Percentiles rank a stretch among this genome's conserved stretches.
Evolutionary conservation across 2,888 invertebrate genomes (phyloP).

Genomic region (Platynereis dumerilii): DNA sequence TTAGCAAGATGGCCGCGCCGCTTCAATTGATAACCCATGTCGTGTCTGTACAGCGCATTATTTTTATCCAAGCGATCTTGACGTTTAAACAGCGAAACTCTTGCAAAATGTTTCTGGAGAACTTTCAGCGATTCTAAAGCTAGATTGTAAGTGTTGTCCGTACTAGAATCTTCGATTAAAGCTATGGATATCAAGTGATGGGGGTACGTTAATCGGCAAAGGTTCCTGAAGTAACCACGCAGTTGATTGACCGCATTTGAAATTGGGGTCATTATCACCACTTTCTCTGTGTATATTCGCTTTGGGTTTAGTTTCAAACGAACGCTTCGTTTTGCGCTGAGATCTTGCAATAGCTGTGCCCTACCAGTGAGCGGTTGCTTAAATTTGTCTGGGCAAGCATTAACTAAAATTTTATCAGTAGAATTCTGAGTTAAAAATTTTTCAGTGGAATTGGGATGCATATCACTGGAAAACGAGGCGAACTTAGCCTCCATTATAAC

Average conservation of each 20-base stretch:
- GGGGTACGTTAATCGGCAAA: constrained; percentile 50
- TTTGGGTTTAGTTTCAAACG: too few species aligned
- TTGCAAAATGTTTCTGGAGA: constrained; percentile 39
- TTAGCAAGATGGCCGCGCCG: constrained; percentile 51
- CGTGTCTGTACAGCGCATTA: constrained; percentile 33
- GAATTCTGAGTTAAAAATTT: too few species aligned
- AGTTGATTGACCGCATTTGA: constrained; percentile 47
- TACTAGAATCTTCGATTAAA: constrained; percentile 57
- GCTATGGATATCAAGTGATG: constrained; percentile 50
- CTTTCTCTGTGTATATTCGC: constrained; percentile 6
- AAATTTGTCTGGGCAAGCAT: too few species aligned
- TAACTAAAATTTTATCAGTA: too few species aligned
- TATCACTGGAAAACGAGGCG: too few species aligned
- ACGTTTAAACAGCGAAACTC: constrained; percentile 43
- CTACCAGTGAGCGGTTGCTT: too few species aligned
- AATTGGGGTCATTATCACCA: constrained; percentile 53
- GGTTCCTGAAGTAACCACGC: constrained; percentile 40
- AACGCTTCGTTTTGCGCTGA: too few species aligned
- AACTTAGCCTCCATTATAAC: too few species aligned
- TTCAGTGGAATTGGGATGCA: too few species aligned
- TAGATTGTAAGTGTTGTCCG: constrained; percentile 44
- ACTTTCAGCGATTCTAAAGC: constrained; percentile 41
- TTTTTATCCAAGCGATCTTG: not conserved
- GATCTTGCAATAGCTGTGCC: too few species aligned
- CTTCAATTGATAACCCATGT: constrained; percentile 40